Evolutionary conservation across 1,140 invertebrate species (phyloP), one percentile per base, ranked within the genome.

Genomic region (Orius laevigatus): DNA sequence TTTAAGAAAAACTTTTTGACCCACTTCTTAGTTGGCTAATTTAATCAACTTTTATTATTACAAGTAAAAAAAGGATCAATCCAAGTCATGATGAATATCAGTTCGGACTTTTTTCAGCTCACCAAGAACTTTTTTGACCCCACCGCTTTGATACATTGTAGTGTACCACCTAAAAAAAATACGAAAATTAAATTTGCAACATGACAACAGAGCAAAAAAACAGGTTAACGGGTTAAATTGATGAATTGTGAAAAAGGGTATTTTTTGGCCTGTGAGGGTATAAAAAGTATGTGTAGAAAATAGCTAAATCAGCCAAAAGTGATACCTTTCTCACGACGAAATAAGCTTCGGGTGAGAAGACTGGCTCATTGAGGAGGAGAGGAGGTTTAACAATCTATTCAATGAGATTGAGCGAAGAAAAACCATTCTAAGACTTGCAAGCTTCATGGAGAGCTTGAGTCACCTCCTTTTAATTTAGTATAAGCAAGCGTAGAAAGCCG

Each of bases 161-260:
- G 62, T 66, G 58, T 84, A 85, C 80, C 81, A 87, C 53, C 80
- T n/a, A n/a, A n/a, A n/a, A n/a, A n/a, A n/a, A n/a, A n/a, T n/a
- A n/a, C n/a, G n/a, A n/a, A n/a, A n/a, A n/a, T n/a, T n/a, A n/a
- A n/a, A n/a, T n/a, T n/a, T n/a, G n/a, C n/a, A n/a, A n/a, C n/a
- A n/a, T n/a, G n/a, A n/a, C n/a, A n/a, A n/a, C n/a, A n/a, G n/a
- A n/a, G n/a, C n/a, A n/a, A n/a, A n/a, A n/a, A n/a, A n/a, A n/a
- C n/a, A n/a, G n/a, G n/a, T n/a, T n/a, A n/a, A n/a, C n/a, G n/a
- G n/a, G n/a, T n/a, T n/a, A n/a, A n/a, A n/a, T n/a, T n/a, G n/a
- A n/a, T n/a, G n/a, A n/a, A n/a, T n/a, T n/a, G n/a, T n/a, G n/a
- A n/a, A n/a, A n/a, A n/a, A n/a, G n/a, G 66, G n/a, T n/a, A n/a